phyloP scores from a whole-genome alignment of 1,140 invertebrate species.

The Cyclargus thomasi region DNA sequence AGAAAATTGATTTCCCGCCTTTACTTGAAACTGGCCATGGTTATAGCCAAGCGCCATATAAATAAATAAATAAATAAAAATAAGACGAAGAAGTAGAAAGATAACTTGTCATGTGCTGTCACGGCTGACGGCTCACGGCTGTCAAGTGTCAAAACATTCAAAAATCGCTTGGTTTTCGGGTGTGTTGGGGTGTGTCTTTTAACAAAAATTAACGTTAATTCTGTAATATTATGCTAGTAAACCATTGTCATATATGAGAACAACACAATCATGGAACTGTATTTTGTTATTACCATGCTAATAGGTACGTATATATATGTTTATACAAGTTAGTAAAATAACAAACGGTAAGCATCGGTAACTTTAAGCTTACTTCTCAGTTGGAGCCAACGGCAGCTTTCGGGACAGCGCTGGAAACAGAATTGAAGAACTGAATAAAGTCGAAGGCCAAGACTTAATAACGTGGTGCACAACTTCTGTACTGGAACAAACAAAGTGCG shows the following conservation, averaged over 20 bases:
- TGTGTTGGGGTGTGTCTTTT: conserved; percentile 15
- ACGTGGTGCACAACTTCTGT: conserved; percentile 87
- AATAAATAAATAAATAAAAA: too few relatives aligned
- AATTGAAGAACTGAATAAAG: conserved; percentile 31
- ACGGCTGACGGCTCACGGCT: not conserved
- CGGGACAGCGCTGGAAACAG: conserved; percentile 36
- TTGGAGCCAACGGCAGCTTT: conserved; percentile 27
- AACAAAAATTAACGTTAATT: not conserved
- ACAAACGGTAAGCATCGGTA: not conserved
- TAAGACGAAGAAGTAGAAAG: too few relatives aligned
- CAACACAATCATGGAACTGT: not conserved
- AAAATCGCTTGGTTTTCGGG: not conserved
- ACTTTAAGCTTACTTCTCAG: conserved; percentile 12
- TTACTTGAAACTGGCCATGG: too few relatives aligned
- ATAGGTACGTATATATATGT: not conserved
- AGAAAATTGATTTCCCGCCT: too few relatives aligned
- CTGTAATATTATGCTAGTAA: not conserved
- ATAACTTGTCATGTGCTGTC: too few relatives aligned
- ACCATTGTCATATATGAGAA: not conserved
- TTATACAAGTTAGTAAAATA: not conserved
- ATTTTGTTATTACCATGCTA: not conserved
- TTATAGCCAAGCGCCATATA: too few relatives aligned
- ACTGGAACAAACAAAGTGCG: conserved; percentile 86
- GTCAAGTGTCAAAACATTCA: not conserved
- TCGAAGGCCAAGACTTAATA: conserved; percentile 57